Evolutionary conservation across 30 jellyfish, hydroid and myxozoan genomes (phyloP).

Genomic region (Aurelia sp.): DNA sequence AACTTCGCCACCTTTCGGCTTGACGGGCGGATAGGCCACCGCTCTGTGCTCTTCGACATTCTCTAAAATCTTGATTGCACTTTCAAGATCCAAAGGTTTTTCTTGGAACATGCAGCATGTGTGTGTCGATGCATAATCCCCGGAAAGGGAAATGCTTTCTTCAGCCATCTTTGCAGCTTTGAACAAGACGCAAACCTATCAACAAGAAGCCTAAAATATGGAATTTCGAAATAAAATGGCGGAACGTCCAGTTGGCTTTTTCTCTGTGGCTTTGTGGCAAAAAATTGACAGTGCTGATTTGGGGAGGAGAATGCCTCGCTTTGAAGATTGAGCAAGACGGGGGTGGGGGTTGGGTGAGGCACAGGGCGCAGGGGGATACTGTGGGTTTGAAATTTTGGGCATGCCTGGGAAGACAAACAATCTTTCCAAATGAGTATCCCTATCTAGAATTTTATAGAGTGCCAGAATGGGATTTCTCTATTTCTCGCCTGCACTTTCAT

Average conservation of each 20-base stretch:
- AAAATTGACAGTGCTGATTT: too few relatives aligned
- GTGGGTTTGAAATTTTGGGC: too few relatives aligned
- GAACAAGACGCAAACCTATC: too few relatives aligned
- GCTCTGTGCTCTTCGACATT: conserved; percentile 72
- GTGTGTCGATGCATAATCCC: conserved; percentile 52
- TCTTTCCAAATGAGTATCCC: too few relatives aligned
- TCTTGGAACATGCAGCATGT: conserved; percentile 66
- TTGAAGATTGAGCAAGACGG: too few relatives aligned
- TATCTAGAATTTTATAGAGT: too few relatives aligned
- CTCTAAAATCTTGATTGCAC: conserved; percentile 84
- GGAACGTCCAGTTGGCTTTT: conserved; percentile 65
- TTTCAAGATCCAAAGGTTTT: conserved; percentile 81
- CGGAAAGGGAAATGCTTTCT: conserved; percentile 41
- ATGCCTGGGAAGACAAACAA: too few relatives aligned
- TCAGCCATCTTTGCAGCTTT: conserved; percentile 22
- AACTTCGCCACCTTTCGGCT: conserved; percentile 95
- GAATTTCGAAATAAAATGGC: conserved; percentile 68
- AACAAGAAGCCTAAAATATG: conserved; percentile 47
- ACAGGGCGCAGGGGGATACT: too few relatives aligned
- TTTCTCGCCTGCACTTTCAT: too few relatives aligned
- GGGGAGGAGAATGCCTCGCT: not conserved
- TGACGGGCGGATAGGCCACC: conserved; percentile 82
- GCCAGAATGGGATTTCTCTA: too few relatives aligned
- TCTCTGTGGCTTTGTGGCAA: conserved; percentile 11
- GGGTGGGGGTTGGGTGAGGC: too few relatives aligned